These are phyloP conservation scores for Oryzias woworae DNA, from an alignment of 2,113 vertebrate species.

Conservation along the genomic window DNA sequence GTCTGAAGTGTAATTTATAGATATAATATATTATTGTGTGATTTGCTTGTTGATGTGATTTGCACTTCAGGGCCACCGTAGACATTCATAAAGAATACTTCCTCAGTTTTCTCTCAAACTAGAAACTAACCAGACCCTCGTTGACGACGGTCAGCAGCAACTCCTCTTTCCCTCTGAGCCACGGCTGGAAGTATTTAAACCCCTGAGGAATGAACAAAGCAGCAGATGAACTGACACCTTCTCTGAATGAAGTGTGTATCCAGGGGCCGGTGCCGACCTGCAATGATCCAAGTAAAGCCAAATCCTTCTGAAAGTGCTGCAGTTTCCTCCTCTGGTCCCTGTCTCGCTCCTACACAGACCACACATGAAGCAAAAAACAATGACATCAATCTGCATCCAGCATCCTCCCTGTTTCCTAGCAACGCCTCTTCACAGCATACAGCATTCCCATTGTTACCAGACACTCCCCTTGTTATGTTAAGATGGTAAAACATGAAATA, in stretches of 20 bases:
- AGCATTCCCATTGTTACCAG: constrained; percentile 5
- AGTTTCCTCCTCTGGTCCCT: constrained; percentile 72
- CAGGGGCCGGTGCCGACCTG: constrained; percentile 57
- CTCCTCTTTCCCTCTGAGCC: constrained; percentile 82
- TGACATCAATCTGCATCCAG: not conserved
- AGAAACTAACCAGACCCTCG: constrained; percentile 75
- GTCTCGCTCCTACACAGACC: constrained; percentile 61
- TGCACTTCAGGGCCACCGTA: no score
- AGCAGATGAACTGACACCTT: not conserved
- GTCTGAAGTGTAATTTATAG: no score
- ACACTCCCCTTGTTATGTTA: not conserved
- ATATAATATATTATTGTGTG: no score
- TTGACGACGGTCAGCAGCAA: constrained; percentile 80
- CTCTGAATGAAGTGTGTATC: not conserved
- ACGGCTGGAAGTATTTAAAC: constrained; percentile 83
- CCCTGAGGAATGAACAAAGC: constrained; percentile 59
- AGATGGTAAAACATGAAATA: not conserved
- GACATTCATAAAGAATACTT: not conserved
- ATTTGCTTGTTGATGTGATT: no score
- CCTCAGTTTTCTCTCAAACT: not conserved
- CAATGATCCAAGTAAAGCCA: constrained; percentile 76
- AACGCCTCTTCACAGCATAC: constrained; percentile 42
- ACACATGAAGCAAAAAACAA: constrained; percentile 3
- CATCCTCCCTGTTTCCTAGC: constrained; percentile 29
- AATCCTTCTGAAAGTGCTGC: constrained; percentile 73